Evolutionary conservation across 2,797 vertebrate genomes (phyloP).

Genomic region (Neosalanx taihuensis): DNA sequence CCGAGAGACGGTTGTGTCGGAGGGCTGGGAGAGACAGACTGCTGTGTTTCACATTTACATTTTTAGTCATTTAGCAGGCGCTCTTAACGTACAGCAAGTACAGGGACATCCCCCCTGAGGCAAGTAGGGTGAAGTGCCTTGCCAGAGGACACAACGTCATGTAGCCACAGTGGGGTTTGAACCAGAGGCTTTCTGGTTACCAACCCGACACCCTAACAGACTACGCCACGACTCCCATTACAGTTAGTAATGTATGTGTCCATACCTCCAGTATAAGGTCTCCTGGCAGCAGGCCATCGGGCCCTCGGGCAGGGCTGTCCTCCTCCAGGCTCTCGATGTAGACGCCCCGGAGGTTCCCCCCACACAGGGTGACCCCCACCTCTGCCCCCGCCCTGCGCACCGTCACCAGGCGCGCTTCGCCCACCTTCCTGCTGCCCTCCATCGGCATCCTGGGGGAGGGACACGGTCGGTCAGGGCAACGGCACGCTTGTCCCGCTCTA

Average conservation of each 20-base stretch:
- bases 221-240: no score
- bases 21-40: no score
- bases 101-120: no score
- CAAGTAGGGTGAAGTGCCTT: no score
- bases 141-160: no score
- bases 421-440: constrained; percentile 76
- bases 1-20: neutral
- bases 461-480: neutral
- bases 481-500: no score
- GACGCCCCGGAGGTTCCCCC: constrained; percentile 92
- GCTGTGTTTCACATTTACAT: no score
- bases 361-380: constrained; percentile 90
- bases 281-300: constrained; percentile 85
- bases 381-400: constrained; percentile 87
- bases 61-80: no score
- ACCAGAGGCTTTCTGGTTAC: no score
- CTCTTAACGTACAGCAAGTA: no score
- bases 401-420: constrained; percentile 81
- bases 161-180: no score
- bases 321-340: constrained; percentile 94
- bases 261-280: constrained; percentile 93
- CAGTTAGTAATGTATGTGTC: neutral
- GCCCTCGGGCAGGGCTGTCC: constrained; percentile 84
- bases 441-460: constrained; percentile 73
- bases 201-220: no score